Evolutionary conservation across 1,140 invertebrate species (phyloP).

Genomic region (Saccostrea glomerata): DNA sequence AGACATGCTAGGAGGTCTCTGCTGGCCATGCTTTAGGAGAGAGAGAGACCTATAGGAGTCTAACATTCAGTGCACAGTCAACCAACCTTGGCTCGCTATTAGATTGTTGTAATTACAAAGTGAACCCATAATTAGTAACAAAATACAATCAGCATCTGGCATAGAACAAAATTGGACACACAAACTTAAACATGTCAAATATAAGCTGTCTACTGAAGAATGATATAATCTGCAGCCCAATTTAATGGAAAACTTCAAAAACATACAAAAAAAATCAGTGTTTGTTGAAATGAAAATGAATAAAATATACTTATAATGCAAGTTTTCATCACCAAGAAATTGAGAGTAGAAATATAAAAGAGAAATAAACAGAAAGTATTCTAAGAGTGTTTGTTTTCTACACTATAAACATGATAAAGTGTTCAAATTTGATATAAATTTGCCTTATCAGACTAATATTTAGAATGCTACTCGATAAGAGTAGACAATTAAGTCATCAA

Average conservation of each 20-base stretch:
- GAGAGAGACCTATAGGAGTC: background rate
- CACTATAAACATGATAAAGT: background rate
- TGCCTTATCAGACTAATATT: background rate
- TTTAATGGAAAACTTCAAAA: constrained; percentile 8
- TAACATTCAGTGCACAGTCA: constrained; percentile 38
- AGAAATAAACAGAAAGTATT: background rate
- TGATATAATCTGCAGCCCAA: constrained; percentile 18
- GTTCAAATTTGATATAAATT: background rate
- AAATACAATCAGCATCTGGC: constrained; percentile 30
- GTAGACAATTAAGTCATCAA: no score
- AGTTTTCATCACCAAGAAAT: background rate
- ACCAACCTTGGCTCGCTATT: constrained; percentile 50
- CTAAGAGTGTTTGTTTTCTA: background rate
- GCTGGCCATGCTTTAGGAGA: background rate
- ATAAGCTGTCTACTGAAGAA: background rate
- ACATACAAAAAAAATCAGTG: background rate
- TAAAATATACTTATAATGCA: background rate
- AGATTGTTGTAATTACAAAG: constrained; percentile 42
- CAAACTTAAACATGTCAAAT: constrained; percentile 12
- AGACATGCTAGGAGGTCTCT: background rate
- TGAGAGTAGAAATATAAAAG: background rate
- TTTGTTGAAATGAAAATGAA: constrained; percentile 2
- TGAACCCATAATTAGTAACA: constrained; percentile 34
- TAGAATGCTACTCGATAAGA: background rate
- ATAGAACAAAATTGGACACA: background rate